Conservation (phyloP, 2,113 vertebrate species). For the Holacanthus passer region DNA sequence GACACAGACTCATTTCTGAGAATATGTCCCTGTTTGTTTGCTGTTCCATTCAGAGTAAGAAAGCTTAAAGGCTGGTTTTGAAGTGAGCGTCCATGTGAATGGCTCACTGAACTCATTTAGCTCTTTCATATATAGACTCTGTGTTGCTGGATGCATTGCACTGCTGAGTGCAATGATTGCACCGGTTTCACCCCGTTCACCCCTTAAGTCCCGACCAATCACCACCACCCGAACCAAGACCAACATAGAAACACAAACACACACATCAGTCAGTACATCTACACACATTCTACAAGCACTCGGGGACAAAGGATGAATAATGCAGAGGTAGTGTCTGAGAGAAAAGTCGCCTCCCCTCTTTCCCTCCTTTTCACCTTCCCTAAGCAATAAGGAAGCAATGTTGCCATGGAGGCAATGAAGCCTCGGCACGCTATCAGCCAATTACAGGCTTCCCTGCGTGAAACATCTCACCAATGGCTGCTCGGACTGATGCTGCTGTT, state of each 20-base stretch:
- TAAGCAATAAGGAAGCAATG: constrained; percentile 82
- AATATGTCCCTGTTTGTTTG: constrained; percentile 17
- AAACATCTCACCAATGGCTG: constrained; percentile 68
- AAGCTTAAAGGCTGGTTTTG: constrained; percentile 6
- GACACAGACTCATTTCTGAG: not conserved
- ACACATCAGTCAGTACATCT: constrained; percentile 65
- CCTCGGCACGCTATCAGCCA: constrained; percentile 62
- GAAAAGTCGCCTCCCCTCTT: constrained; percentile 77
- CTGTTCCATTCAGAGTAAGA: constrained; percentile 10
- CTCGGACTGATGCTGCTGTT: constrained; percentile 67
- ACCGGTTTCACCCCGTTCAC: constrained; percentile 69
- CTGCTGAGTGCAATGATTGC: constrained; percentile 77
- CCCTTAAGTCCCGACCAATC: constrained; percentile 66
- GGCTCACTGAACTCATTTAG: constrained; percentile 50
- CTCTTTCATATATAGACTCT: constrained; percentile 69
- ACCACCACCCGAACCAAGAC: constrained; percentile 42
- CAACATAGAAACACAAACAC: constrained; percentile 48
- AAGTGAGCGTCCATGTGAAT: constrained; percentile 19
- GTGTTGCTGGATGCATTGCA: constrained; percentile 75
- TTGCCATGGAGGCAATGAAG: constrained; percentile 85
- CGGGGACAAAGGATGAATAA: constrained; percentile 83
- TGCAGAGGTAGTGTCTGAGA: constrained; percentile 79
- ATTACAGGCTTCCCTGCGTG: constrained; percentile 63
- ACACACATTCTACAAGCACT: constrained; percentile 63
- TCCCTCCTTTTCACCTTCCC: constrained; percentile 77